Conservation (phyloP, 2,113 vertebrate genomes). For the Dissostichus mawsoni region DNA sequence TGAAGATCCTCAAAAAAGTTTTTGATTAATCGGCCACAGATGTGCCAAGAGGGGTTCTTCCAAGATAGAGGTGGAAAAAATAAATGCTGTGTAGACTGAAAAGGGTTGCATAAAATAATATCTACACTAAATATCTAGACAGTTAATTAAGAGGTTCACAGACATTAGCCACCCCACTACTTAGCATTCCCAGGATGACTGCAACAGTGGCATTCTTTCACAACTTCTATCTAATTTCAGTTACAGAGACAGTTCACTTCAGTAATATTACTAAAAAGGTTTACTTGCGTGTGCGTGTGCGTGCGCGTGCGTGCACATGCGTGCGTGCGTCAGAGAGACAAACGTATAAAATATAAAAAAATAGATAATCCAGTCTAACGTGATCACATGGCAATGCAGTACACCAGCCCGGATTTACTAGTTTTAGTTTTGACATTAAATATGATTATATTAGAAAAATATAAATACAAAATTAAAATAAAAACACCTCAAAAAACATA, state of each 20-base stretch:
- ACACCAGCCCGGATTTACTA: no score
- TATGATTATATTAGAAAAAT: neutral
- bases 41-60: conserved; percentile 69
- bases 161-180: conserved; percentile 53
- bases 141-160: conserved; percentile 66
- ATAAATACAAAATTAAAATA: neutral
- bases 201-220: conserved; percentile 34
- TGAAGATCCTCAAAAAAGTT: conserved; percentile 70
- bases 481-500: neutral
- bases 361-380: no score
- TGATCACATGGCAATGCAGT: no score
- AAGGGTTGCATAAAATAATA: conserved; percentile 72
- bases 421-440: no score
- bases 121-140: conserved; percentile 69
- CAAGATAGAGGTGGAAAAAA: conserved; percentile 68
- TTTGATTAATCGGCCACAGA: conserved; percentile 75
- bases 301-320: no score
- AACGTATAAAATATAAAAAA: no score
- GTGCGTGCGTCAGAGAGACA: no score
- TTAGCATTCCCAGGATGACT: conserved; percentile 33
- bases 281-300: no score
- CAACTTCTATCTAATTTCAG: conserved; percentile 25
- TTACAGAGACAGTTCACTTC: neutral
- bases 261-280: no score
- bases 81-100: conserved; percentile 75